These are phyloP conservation scores for Drosophila orena DNA, from an alignment of 1,140 invertebrate genomes.

Conservation along the genomic window DNA sequence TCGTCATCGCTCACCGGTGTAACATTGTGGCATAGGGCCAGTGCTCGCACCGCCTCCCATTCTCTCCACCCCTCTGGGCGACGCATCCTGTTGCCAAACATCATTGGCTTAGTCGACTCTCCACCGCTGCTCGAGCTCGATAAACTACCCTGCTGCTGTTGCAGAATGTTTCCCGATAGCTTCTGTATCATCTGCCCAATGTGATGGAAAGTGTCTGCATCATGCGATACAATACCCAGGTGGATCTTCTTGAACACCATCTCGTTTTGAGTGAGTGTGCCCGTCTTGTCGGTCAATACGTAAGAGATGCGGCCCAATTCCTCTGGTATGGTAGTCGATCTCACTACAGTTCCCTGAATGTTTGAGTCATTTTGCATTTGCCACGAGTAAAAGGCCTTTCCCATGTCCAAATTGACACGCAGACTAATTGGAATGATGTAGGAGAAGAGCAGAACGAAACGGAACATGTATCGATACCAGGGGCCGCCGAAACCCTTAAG, in stretches of 20 bases:
- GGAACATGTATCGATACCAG: constrained; percentile 98
- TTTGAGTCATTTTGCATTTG: constrained; percentile 97
- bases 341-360: constrained; percentile 97
- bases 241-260: constrained; percentile 99
- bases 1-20: constrained; percentile 96
- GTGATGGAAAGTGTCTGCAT: constrained; percentile 91
- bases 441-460: constrained; percentile 98
- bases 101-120: constrained; percentile 82
- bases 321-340: constrained; percentile 99
- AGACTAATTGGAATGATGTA: constrained; percentile 99
- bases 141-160: constrained; percentile 61
- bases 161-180: constrained; percentile 75
- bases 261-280: constrained; percentile 99
- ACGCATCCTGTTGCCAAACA: constrained; percentile 86
- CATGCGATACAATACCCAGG: constrained; percentile 94
- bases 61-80: constrained; percentile 91
- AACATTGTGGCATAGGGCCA: constrained; percentile 99
- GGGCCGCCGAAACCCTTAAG: constrained; percentile 97
- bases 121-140: constrained; percentile 59
- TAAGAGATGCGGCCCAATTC: constrained; percentile 98
- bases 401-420: constrained; percentile 99
- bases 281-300: constrained; percentile 98
- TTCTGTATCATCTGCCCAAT: constrained; percentile 82
- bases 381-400: constrained; percentile 98
- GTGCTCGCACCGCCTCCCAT: constrained; percentile 95